Evolutionary conservation across 1,140 invertebrate genomes (phyloP).

Genomic region (Pantala flavescens): DNA sequence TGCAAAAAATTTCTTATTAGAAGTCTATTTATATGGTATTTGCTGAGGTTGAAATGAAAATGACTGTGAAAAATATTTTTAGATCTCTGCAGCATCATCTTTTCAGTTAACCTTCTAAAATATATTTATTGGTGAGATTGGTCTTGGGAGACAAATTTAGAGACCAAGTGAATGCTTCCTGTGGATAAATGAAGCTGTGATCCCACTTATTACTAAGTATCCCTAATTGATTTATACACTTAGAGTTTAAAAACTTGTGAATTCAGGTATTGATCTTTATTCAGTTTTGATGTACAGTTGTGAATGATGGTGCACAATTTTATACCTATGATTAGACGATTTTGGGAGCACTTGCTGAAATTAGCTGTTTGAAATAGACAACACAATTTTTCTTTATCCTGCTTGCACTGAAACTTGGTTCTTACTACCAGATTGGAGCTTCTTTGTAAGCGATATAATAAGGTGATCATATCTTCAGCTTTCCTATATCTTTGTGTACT

Average conservation of each 20-base stretch:
- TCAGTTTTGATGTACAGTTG: neutral
- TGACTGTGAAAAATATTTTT: neutral
- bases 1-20: too few species aligned
- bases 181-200: neutral
- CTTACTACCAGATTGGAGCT: neutral
- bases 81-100: neutral
- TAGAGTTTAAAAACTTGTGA: neutral
- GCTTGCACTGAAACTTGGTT: neutral
- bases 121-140: neutral
- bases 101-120: slow-evolving; percentile 1
- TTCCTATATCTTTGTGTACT: neutral
- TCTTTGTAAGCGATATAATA: neutral
- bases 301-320: neutral
- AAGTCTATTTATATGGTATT: neutral
- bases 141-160: neutral
- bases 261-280: neutral
- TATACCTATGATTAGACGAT: neutral
- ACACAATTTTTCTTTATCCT: neutral
- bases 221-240: neutral
- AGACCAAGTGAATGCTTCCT: neutral
- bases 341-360: neutral
- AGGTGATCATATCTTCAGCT: neutral
- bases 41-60: neutral
- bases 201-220: neutral
- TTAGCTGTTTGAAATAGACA: neutral